phyloP scores from a whole-genome alignment of 2,888 invertebrate genomes.

The Yponomeuta plumbellus region DNA sequence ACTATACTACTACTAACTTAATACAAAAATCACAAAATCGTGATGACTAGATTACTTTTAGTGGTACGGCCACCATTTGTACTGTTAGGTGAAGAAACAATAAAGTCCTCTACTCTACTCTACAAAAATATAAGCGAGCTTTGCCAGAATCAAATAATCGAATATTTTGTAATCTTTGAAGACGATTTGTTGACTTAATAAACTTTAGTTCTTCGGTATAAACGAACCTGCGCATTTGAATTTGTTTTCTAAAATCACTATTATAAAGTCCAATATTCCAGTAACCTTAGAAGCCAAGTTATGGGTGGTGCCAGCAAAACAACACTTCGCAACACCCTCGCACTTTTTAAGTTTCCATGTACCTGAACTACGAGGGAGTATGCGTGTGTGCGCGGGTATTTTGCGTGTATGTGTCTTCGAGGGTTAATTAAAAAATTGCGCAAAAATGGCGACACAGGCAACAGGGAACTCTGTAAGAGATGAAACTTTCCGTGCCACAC shows the following conservation, averaged over 20 bases:
- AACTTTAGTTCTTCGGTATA: neutral
- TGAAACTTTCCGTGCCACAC: neutral
- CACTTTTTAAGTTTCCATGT: neutral
- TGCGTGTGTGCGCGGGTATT: neutral
- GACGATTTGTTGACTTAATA: neutral
- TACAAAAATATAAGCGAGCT: too few species aligned
- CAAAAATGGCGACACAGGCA: slow-evolving; percentile 8
- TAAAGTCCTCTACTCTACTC: too few species aligned
- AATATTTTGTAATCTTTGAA: too few species aligned
- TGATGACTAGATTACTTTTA: too few species aligned
- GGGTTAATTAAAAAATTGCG: slow-evolving; percentile 65
- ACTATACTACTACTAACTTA: too few species aligned
- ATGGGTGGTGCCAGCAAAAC: neutral
- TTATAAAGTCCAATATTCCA: slow-evolving; percentile 6
- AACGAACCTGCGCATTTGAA: neutral
- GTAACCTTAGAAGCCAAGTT: neutral
- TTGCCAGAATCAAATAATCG: too few species aligned
- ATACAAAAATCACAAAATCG: too few species aligned
- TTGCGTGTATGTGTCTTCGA: slow-evolving; percentile 24
- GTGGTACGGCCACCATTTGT: too few species aligned
- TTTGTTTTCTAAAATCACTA: neutral
- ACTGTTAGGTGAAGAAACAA: too few species aligned
- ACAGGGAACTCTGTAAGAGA: slow-evolving; percentile 14
- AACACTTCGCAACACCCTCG: slow-evolving; percentile 5
- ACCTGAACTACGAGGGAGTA: too few species aligned